phyloP scores from a whole-genome alignment of 37 sponge, comb jelly and placozoan species.

The Amphimedon queenslandica region DNA sequence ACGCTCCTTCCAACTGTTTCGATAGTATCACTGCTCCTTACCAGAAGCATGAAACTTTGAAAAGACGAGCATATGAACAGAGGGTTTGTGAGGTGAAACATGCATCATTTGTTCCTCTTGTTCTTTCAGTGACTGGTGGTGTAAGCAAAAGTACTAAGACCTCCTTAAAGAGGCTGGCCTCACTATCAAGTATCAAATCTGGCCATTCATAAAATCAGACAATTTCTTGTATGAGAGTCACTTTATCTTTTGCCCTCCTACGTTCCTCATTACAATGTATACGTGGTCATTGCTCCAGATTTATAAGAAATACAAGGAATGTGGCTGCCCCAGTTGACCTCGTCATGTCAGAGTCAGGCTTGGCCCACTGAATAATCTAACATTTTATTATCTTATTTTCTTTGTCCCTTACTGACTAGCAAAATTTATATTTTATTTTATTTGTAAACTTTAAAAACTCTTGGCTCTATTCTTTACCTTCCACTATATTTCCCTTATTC shows the following conservation, averaged over 20 bases:
- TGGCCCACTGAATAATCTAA: too few relatives aligned
- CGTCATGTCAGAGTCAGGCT: too few relatives aligned
- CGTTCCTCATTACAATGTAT: not conserved
- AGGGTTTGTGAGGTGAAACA: not conserved
- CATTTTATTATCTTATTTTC: too few relatives aligned
- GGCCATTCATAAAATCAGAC: not conserved
- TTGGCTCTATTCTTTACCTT: too few relatives aligned
- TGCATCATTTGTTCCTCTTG: not conserved
- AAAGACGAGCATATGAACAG: not conserved
- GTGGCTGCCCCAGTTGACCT: too few relatives aligned
- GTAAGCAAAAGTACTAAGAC: not conserved
- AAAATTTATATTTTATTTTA: too few relatives aligned
- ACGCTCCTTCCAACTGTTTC: not conserved
- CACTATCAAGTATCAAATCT: not conserved
- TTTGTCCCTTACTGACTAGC: too few relatives aligned
- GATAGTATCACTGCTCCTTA: not conserved
- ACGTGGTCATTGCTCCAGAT: not conserved
- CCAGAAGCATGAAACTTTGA: not conserved
- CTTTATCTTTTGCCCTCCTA: not conserved
- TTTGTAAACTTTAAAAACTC: too few relatives aligned
- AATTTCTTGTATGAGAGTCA: not conserved
- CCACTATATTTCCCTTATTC: too few relatives aligned
- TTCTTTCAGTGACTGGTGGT: constrained; percentile 1
- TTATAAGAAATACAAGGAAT: too few relatives aligned
- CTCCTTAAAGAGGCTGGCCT: not conserved